Evolutionary conservation across 2,797 vertebrate genomes (phyloP).

Genomic region (Pangasius macronema): DNA sequence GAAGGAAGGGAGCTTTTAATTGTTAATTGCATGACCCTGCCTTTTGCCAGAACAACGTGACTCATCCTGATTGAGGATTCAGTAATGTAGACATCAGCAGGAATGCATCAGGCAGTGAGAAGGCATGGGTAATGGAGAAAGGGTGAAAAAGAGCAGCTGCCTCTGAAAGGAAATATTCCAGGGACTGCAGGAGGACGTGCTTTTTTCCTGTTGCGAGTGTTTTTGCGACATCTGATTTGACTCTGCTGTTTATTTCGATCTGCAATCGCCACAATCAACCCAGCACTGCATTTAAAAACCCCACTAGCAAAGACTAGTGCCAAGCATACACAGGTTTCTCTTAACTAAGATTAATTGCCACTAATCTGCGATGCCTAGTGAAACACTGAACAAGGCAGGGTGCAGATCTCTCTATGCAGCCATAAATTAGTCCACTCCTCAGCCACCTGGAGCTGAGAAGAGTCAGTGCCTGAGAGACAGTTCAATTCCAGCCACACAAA

Average conservation of each 20-base stretch:
- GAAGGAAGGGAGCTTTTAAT: background rate
- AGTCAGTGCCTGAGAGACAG: conserved; percentile 10
- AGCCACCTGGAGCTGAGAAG: background rate
- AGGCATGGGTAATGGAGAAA: background rate
- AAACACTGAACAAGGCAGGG: conserved; percentile 61
- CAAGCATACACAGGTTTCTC: conserved; percentile 65
- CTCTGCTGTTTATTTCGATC: conserved; percentile 2
- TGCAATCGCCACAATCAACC: background rate
- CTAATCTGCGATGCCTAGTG: conserved; percentile 76
- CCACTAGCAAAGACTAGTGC: conserved; percentile 26
- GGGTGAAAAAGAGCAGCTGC: background rate
- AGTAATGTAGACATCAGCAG: conserved; percentile 29
- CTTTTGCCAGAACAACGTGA: background rate
- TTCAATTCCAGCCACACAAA: conserved; percentile 42
- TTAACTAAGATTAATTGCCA: conserved; percentile 82
- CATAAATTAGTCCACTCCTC: conserved; percentile 26
- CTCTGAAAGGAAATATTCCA: background rate
- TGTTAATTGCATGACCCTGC: conserved; percentile 32
- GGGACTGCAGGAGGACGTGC: conserved; percentile 16
- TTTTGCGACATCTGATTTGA: conserved; percentile 7
- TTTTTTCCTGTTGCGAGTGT: background rate
- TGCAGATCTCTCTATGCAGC: conserved; percentile 44
- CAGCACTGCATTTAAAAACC: conserved; percentile 1
- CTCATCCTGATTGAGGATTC: conserved; percentile 26
- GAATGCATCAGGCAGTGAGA: conserved; percentile 4